Evolutionary conservation across 2,113 vertebrate species (phyloP), one percentile per base, ranked within the genome.

Genomic region (Strix uralensis): DNA sequence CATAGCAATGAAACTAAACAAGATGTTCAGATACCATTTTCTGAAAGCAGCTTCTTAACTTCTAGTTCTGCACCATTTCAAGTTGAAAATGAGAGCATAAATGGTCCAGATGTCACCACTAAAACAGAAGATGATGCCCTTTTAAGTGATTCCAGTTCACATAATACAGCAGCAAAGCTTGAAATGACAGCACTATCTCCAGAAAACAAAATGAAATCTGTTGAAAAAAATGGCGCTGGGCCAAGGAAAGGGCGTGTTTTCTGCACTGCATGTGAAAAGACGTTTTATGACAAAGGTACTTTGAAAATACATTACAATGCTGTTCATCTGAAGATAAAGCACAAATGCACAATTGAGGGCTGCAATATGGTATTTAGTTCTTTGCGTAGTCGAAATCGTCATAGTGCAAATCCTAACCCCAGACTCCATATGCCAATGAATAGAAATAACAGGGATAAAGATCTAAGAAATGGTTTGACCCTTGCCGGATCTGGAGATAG

Each of bases 281-380:
- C 99, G 1, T 99, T 99, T 97, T 99, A 99, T 3, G 99, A 99
- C 91, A 99, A 99, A 97, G 99, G 99, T 82, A 99, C 99, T 8
- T 98, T 99, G 90, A 99, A 99, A 97, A 99, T 99, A 95, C 99
- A 99, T 97, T 99, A 99, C 93, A 99, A 99, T 7, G 99, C 99
- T 6, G 99, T 99, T 67, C 99, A 99, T 97, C 98, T 99, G 81
- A 99, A 99, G 98, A 99, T 99, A 97, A 99, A 99, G 95, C 99
- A 99, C 93, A 99, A 99, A 85, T 99, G 99, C 95, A 99, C 99
- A 36, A 99, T 99, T 1, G 99, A 99, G 71, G 99, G 99, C 74
- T 99, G 99, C 90, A 99, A 99, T 96, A 99, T 99, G 99, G 99
- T 99, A 5, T 99, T 99, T 75, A 99, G 99, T 95, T 99, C 99